Base-by-base conservation (phyloP, 2,113 vertebrate species). In the Balaeniceps rex region DNA sequence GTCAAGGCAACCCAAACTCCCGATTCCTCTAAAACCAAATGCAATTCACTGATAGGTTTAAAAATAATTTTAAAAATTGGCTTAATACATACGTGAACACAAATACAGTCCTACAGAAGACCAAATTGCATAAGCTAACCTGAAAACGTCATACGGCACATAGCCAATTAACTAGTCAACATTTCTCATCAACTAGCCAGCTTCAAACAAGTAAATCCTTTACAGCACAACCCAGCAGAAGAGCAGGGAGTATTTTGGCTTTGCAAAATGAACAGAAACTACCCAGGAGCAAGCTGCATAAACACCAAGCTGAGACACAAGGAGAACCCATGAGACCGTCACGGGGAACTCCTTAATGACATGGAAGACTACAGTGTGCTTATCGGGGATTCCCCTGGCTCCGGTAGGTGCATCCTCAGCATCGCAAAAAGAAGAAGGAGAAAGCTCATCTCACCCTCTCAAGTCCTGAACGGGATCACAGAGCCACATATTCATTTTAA, bases 341-440 rank as follows among this genome's bases (percentile, higher is more conserved):
- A 93, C 68, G 7, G 97, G 97, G 66, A 97, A 96, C 94, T 96
- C 93, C 98, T 95, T 91, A 91, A 97, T 97, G 97, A 98, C 97
- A 98, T 9, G 87, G 97, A 71, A 74, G 93, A 97, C 94, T 11
- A 17, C 64, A 42, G 85, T 69, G 74, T 86, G 96, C 97, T 97
- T 94, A 51, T 71, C 80, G 80, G 98, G 98, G 97, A 98, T 98
- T 98, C 98, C 98, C 98, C 94, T 33, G 83, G 89, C 98, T 95
- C 97, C 93, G 40, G 90, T 40, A 96, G 96, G 93, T 95, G 97
- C 94, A 86, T 97, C 95, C 96, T 96, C 75, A 69, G 97, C 97
- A 92, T 83, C 97, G 91, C 77, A 49, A 55, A 92, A 31, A 42
- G 76, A 75, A 49, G 33, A 36, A 91, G 29, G 34, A 71, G 34